phyloP scores from a whole-genome alignment of 2,888 invertebrate species.

The Pemphredon lugubris region DNA sequence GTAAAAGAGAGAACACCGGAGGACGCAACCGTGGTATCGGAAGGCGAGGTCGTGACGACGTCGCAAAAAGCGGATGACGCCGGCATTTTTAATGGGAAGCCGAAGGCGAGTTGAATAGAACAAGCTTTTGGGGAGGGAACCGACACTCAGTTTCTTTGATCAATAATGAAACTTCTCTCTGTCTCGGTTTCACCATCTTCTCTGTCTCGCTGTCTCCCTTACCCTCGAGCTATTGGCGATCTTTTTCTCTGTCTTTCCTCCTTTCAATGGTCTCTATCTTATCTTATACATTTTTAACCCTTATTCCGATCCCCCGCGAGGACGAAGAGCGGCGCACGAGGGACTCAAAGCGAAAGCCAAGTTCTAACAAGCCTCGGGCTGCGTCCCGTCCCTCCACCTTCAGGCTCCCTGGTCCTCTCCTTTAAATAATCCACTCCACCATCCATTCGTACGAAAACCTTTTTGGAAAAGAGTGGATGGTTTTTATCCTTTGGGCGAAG shows the following conservation, averaged over 20 bases:
- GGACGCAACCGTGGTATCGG: slow-evolving; percentile 28
- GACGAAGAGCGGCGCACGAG: slow-evolving; percentile 43
- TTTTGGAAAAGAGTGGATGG: slow-evolving; percentile 49
- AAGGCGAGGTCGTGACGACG: slow-evolving; percentile 45
- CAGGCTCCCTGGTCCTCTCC: slow-evolving; percentile 51
- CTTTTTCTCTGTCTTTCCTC: slow-evolving; percentile 37
- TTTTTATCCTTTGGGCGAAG: slow-evolving; percentile 30
- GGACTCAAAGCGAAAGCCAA: slow-evolving; percentile 68
- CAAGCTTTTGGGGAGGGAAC: slow-evolving; percentile 62
- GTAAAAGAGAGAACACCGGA: neutral
- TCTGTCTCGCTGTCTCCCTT: slow-evolving; percentile 39
- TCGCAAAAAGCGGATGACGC: slow-evolving; percentile 53
- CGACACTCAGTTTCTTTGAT: slow-evolving; percentile 73
- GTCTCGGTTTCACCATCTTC: slow-evolving; percentile 47
- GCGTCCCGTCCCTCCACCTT: too few species aligned
- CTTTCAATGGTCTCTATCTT: slow-evolving; percentile 51
- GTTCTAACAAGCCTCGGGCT: slow-evolving; percentile 68
- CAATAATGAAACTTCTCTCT: slow-evolving; percentile 72
- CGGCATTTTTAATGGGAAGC: slow-evolving; percentile 68
- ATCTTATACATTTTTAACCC: slow-evolving; percentile 72
- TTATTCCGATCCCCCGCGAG: slow-evolving; percentile 59
- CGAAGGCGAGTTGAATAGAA: slow-evolving; percentile 67
- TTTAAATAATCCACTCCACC: slow-evolving; percentile 69
- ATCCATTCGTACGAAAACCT: slow-evolving; percentile 55
- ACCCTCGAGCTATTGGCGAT: slow-evolving; percentile 42